Evolutionary conservation across 2,797 vertebrate species (phyloP), one percentile per base, ranked within the genome.

Genomic region (Sebastes trivittatus): DNA sequence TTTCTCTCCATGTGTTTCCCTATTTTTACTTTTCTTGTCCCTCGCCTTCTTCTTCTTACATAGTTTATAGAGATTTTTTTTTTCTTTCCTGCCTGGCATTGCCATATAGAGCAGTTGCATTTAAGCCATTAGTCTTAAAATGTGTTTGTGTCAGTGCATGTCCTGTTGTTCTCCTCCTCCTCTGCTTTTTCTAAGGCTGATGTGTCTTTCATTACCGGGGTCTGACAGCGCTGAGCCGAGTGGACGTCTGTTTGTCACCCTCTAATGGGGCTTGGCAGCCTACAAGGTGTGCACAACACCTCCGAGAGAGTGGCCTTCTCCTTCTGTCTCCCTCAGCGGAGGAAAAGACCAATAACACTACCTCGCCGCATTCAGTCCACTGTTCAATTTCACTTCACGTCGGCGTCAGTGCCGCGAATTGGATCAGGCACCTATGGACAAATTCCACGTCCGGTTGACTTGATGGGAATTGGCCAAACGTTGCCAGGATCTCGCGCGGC

Each of bases 231-330:
- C 85, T 29, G 89, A 90, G 92, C 74, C 88, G 72, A 82, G 87
- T 52, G 83, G 89, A 92, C 85, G 83, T 93, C 89, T 92, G 92
- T 91, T 94, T 92, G 94, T 93, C 92, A 93, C 90, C 88, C 85
- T 92, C 93, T 94, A 95, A 95, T 93, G 90, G 91, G 92, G 84
- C 90, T 61, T 90, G 93, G 90, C 93, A 94, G 88, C 80, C 84
- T 90, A 94, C 92, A 93, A 93, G 92, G 92, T 92, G 91, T 84
- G 87, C 90, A 82, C 85, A 82, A 78, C 90, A 81, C 89, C 90
- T 93, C 85, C 30, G 89, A 89, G 88, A 93, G 84, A 87, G 88
- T 77, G 84, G 87, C 90, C 88, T 70, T 82, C 88, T 86, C 80
- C 83, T 68, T 65, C 88, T 63, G 81, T 86, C 87, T 87, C 70